phyloP scores from a whole-genome alignment of 2,113 vertebrate genomes.

The Epinephelus lanceolatus region DNA sequence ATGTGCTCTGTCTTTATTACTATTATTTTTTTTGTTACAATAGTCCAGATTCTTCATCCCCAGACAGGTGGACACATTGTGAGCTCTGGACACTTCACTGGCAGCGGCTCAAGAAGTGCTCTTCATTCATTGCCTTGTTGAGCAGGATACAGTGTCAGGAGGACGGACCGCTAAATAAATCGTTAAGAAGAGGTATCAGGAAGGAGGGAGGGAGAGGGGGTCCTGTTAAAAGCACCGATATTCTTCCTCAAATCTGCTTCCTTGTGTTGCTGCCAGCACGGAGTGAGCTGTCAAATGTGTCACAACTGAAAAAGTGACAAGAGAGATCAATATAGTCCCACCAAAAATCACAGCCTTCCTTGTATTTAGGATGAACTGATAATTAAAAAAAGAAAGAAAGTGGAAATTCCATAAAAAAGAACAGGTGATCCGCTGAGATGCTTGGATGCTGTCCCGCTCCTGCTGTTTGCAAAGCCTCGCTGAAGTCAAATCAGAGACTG shows the following conservation, averaged over 20 bases:
- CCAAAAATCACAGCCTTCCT: neutral
- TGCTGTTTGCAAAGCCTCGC: conserved; percentile 12
- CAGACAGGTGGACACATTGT: conserved; percentile 65
- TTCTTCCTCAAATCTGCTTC: conserved; percentile 48
- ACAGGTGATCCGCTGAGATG: conserved; percentile 63
- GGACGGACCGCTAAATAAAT: conserved; percentile 29
- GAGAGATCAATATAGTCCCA: conserved; percentile 23
- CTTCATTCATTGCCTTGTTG: conserved; percentile 53
- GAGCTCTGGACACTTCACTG: conserved; percentile 33
- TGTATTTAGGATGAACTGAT: neutral
- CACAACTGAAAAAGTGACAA: conserved; percentile 32
- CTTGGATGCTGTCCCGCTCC: conserved; percentile 54
- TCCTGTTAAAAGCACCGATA: conserved; percentile 41
- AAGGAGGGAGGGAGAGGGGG: neutral
- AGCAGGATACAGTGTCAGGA: conserved; percentile 40
- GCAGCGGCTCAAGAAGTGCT: conserved; percentile 45
- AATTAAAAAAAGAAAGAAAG: neutral
- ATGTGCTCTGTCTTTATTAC: conserved; percentile 7
- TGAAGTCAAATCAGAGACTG: conserved; percentile 50
- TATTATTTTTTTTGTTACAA: conserved; percentile 20
- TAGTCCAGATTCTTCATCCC: conserved; percentile 37
- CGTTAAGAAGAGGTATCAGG: conserved; percentile 12
- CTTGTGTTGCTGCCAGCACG: conserved; percentile 28
- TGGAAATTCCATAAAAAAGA: neutral
- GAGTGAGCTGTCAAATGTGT: conserved; percentile 58